Base-by-base conservation (phyloP, 2,888 invertebrate species). In the Dicyrtoma fusca region DNA sequence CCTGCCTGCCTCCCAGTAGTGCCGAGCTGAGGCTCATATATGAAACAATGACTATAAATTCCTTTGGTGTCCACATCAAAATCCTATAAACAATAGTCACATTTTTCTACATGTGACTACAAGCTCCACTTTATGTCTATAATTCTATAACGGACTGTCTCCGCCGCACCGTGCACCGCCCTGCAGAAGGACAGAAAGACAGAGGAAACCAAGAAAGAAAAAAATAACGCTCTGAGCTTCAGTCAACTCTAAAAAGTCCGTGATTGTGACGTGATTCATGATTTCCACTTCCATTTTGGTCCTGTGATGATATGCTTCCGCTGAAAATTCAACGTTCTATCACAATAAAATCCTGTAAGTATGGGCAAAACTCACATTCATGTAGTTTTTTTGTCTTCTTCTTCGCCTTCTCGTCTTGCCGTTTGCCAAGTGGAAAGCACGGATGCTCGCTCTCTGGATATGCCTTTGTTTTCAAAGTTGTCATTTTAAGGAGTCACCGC, bases 191-290 rank as follows among this genome's bases (percentile, higher is more conserved):
- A n/a, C n/a, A n/a, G n/a, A n/a, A n/a, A n/a, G n/a, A n/a, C n/a
- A n/a, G n/a, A n/a, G n/a, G n/a, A n/a, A 26, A 34, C 61, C 25
- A 3, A 55, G 34, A 55, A 49, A 34, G 25, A 65, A 26, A 23
- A 51, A 65, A 55, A 19, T 10, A 11, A 14, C 21, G 44, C 51
- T 53, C 55, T 55, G 47, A 64, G 63, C 63, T 64, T 45, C 21
- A 64, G 45, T 64, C 63, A 64, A 45, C 44, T 62, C 61, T 62
- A 45, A 62, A 62, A 49, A 64, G 42, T 47, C 64, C 64, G 34
- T 45, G 55, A 55, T 72, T 73, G 65, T 64, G 71, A 77, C 72
- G 77, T 77, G 77, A 77, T 76, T 75, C 76, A 77, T 76, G 76
- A 72, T 68, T 72, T 75, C 73, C 70, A 71, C 75, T 77, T 77